A percentile compares a stretch with the other conserved stretches of the same genome.
These are phyloP conservation scores for Eretmodus cyanostictus DNA, from an alignment of 2,113 vertebrate genomes.

Conservation along the genomic window DNA sequence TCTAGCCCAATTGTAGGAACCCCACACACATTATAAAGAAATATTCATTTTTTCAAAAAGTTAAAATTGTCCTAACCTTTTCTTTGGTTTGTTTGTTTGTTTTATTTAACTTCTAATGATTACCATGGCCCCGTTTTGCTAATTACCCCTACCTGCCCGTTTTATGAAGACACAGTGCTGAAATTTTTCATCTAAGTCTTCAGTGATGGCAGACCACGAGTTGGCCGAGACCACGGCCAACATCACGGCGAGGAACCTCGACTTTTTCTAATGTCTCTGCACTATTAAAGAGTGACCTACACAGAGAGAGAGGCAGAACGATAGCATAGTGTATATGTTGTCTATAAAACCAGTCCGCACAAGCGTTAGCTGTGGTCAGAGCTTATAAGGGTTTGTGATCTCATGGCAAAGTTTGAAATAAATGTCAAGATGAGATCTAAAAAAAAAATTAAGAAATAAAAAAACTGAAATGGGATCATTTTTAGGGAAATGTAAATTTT, in stretches of 20 bases:
- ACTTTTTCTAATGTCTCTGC: neutral
- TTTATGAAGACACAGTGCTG: neutral
- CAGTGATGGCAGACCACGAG: neutral
- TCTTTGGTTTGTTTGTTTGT: constrained; percentile 66
- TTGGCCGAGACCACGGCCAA: neutral
- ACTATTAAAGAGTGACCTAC: neutral
- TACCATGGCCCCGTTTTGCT: constrained; percentile 34
- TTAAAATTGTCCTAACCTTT: constrained; percentile 46
- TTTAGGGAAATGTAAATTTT: neutral
- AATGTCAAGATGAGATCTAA: neutral
- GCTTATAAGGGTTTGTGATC: neutral
- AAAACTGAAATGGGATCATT: neutral
- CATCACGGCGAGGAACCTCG: neutral
- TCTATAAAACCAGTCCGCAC: constrained; percentile 14
- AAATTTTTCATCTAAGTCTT: neutral
- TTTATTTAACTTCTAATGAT: constrained; percentile 6
- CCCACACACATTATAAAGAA: constrained; percentile 28
- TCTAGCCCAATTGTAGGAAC: constrained; percentile 12
- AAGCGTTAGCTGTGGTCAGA: neutral
- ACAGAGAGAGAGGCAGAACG: neutral
- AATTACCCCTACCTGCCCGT: neutral
- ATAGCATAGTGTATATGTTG: constrained; percentile 20
- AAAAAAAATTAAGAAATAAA: neutral
- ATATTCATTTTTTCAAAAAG: constrained; percentile 38
- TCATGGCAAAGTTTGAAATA: neutral